Evolutionary conservation across 2,797 vertebrate species (phyloP).

Genomic region (Orestias chungarensis): DNA sequence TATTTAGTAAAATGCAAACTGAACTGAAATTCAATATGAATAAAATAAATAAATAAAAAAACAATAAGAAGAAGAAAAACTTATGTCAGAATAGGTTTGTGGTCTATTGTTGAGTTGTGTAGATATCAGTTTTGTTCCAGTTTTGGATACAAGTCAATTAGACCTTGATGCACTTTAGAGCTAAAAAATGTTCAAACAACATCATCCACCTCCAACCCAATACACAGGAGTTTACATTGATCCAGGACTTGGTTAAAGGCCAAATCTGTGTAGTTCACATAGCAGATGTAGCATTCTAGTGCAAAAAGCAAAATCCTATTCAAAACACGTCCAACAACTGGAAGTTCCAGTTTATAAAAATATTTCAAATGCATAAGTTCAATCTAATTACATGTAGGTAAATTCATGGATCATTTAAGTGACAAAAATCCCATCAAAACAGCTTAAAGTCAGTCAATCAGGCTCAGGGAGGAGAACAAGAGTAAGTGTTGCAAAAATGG

Average conservation of each 20-base stretch:
- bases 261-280: slow-evolving; percentile 13
- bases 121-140: neutral
- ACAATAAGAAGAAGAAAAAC: neutral
- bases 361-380: slow-evolving; percentile 19
- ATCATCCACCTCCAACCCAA: no score
- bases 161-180: neutral
- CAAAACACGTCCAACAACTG: slow-evolving; percentile 1
- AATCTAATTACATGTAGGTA: slow-evolving; percentile 23
- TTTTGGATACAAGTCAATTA: neutral
- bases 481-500: slow-evolving; percentile 51
- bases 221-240: neutral
- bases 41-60: no score
- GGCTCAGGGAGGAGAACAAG: slow-evolving; percentile 43
- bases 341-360: slow-evolving; percentile 28
- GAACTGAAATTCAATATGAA: neutral
- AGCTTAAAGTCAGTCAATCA: slow-evolving; percentile 46
- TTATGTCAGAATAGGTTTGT: neutral
- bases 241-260: slow-evolving; percentile 5
- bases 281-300: slow-evolving; percentile 7
- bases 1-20: no score
- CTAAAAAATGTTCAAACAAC: neutral
- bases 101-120: neutral
- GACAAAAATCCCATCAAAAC: slow-evolving; percentile 37
- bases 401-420: slow-evolving; percentile 21
- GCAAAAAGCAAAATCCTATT: slow-evolving; percentile 10